A percentile compares a stretch with the other conserved stretches of the same genome.
phyloP scores from a whole-genome alignment of 2,797 vertebrate genomes.

The Pempheris klunzingeri region DNA sequence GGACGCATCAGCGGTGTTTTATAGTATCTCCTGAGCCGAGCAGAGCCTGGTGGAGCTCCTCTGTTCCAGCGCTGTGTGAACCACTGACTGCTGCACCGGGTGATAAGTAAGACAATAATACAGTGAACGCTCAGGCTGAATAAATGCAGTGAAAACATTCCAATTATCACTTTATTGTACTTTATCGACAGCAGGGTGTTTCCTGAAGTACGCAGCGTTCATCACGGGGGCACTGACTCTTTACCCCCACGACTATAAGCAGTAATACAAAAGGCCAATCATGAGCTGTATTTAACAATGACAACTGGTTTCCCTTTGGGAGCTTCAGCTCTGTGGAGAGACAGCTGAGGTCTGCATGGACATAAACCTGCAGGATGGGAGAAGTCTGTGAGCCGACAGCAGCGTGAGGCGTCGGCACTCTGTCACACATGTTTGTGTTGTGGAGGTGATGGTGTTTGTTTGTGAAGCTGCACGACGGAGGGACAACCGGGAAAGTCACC shows the following conservation, averaged over 20 bases:
- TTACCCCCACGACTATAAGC: not conserved
- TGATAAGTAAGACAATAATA: slow-evolving; percentile 14
- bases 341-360: not conserved
- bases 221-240: not conserved
- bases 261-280: not conserved
- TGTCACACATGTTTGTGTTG: not conserved
- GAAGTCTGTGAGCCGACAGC: not conserved
- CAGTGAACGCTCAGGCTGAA: not conserved
- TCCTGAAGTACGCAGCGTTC: too few relatives aligned
- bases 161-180: not conserved
- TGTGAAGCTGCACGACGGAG: not conserved
- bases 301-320: not conserved
- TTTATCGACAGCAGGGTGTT: too few relatives aligned
- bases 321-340: not conserved
- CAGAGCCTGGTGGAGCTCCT: not conserved
- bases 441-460: not conserved
- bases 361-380: not conserved
- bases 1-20: slow-evolving; percentile 1
- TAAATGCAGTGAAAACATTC: not conserved
- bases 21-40: slow-evolving; percentile 16
- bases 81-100: not conserved
- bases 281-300: not conserved
- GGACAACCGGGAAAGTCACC: too few relatives aligned
- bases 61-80: not conserved
- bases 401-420: not conserved